Base-by-base conservation (phyloP, 2,113 vertebrate species). In the Protobothrops mucrosquamatus region DNA sequence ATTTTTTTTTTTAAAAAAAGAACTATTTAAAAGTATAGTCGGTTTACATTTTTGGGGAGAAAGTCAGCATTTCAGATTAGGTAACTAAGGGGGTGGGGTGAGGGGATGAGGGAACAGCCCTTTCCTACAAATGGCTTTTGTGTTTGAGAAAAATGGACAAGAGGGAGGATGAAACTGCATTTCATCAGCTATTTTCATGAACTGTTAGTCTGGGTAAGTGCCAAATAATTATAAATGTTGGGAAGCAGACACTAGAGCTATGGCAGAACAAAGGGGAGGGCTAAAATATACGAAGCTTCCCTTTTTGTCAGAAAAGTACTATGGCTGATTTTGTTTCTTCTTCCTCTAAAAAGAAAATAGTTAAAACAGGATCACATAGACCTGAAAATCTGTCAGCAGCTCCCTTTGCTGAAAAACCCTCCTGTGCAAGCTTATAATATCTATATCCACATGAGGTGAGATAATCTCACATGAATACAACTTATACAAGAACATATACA, bases 11-110 rank as follows among this genome's bases (percentile, higher is more conserved):
- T 46, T 46, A 51, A 51, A 51, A 1, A 56, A 57, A 39, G 39
- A 56, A 91, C 92, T 86, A 94, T 93, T 89, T 92, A 93, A 94
- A 94, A 87, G 89, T 94, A 91, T 95, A 92, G 94, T 59, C 89
- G 56, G 89, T 95, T 92, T 95, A 92, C 51, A 46, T 96, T 96
- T 54, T 85, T n/a, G 48, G 48, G 48, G 48, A 7, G 6, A 85
- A 89, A 43, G n/a, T 7, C 55, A 92, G 88, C 39, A 69, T 54
- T 89, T 92, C 55, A 87, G 20, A 92, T 48, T 59, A 23, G 34
- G 24, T 85, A 94, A 96, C 89, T 87, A 61, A 52, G 85, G 43
- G 29, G 18, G 10, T 22, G 22, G 29, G 48, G 48, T 51, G 7
- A 51, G 48, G 5, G 26, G 6, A 55, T 23, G 74, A 92, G 57